These are phyloP conservation scores for Bruchidius siliquastri DNA, from an alignment of 2,888 invertebrate genomes.

Conservation along the genomic window DNA sequence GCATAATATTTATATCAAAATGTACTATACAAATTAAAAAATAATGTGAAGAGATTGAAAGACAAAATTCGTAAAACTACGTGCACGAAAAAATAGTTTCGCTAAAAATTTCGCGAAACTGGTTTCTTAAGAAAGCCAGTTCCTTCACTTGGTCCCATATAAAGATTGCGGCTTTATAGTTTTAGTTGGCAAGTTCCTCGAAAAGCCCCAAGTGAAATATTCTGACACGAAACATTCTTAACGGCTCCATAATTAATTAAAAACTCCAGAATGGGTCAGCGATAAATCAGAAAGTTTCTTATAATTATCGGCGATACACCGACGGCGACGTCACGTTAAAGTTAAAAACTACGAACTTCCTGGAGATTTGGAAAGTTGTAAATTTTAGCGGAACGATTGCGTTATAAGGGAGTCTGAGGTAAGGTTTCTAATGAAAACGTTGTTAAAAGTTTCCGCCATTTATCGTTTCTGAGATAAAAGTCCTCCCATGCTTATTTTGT, in stretches of 20 bases:
- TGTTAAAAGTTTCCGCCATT: conserved; percentile 43
- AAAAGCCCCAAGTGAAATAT: background rate
- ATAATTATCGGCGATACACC: background rate
- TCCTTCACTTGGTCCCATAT: background rate
- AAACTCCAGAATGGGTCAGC: background rate
- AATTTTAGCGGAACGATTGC: conserved; percentile 31
- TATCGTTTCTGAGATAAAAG: conserved; percentile 39
- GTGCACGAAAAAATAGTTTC: too few relatives aligned
- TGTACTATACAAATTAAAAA: too few relatives aligned
- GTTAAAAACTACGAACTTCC: conserved; percentile 5
- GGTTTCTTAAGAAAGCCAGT: too few relatives aligned
- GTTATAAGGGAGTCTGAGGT: conserved; percentile 33
- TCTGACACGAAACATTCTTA: background rate
- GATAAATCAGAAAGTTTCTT: background rate
- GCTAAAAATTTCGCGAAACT: too few relatives aligned
- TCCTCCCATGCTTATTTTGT: conserved; percentile 32
- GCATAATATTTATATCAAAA: too few relatives aligned
- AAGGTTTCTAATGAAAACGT: conserved; percentile 36
- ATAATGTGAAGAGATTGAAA: too few relatives aligned
- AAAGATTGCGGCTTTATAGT: background rate
- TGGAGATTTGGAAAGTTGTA: conserved; percentile 26
- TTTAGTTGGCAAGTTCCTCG: background rate
- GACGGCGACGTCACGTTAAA: background rate
- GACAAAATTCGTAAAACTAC: too few relatives aligned
- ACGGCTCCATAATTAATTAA: background rate